A percentile compares a stretch with the other conserved stretches of the same genome.
phyloP scores from a whole-genome alignment of 2,797 vertebrate genomes.

The Anolis apletophallus region DNA sequence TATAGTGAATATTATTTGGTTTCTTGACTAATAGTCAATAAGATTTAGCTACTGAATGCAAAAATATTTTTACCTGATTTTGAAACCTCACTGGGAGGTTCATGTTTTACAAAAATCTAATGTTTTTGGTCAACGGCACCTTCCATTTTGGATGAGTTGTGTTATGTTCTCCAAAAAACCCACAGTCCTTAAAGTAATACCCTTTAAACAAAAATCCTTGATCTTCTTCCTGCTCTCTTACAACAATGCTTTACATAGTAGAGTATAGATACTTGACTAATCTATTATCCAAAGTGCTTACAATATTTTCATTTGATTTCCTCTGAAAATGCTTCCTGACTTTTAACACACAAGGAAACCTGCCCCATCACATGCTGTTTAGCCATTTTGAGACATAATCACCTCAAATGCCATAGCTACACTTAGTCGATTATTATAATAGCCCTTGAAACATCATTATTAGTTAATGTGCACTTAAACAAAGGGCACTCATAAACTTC shows the following conservation, averaged over 20 bases:
- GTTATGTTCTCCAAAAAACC: not conserved
- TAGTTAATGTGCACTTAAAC: conserved; percentile 48
- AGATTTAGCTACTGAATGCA: not conserved
- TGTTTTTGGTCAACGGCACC: no score
- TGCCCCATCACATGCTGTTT: conserved; percentile 18
- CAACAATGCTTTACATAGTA: not conserved
- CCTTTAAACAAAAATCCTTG: not conserved
- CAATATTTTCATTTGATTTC: conserved; percentile 16
- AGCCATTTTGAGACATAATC: conserved; percentile 9
- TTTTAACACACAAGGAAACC: not conserved
- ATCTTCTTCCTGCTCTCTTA: not conserved
- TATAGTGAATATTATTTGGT: not conserved
- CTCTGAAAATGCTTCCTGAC: conserved; percentile 7
- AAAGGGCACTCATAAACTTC: conserved; percentile 41
- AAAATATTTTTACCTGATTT: not conserved
- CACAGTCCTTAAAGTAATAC: not conserved
- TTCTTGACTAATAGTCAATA: no score
- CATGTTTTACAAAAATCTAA: not conserved
- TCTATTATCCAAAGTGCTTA: not conserved
- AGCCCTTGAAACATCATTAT: conserved; percentile 6
- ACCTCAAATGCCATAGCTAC: conserved; percentile 3
- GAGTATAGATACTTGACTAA: not conserved
- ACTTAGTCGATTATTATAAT: not conserved
- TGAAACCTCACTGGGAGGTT: not conserved
- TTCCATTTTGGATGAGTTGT: not conserved